These are phyloP conservation scores for Ploceus nigricollis DNA, from an alignment of 2,113 vertebrate species.

Conservation along the genomic window DNA sequence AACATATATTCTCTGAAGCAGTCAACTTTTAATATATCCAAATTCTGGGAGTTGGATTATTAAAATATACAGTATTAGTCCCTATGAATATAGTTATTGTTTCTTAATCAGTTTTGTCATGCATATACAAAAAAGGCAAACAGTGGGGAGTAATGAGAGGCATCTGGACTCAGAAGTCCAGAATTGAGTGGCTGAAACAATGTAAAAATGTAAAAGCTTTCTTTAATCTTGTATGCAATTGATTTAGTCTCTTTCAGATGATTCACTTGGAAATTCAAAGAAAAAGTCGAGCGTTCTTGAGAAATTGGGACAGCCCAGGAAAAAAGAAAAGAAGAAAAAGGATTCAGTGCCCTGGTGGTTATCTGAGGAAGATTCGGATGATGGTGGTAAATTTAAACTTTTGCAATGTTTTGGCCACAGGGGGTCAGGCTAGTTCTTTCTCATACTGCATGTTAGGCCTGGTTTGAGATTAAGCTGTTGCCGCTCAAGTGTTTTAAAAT, in stretches of 20 bases:
- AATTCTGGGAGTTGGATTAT: not conserved
- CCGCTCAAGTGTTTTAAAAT: not conserved
- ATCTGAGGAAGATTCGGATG: constrained; percentile 70
- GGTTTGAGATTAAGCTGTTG: not conserved
- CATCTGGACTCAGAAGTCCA: not conserved
- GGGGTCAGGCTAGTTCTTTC: constrained; percentile 65
- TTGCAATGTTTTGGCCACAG: constrained; percentile 65
- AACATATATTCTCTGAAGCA: not conserved
- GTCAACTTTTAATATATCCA: not conserved
- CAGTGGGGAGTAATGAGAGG: not conserved
- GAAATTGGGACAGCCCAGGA: constrained; percentile 59
- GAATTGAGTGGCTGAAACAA: not conserved
- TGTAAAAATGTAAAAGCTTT: not conserved
- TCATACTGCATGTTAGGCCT: not conserved
- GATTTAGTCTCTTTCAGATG: constrained; percentile 90
- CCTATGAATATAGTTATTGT: not conserved
- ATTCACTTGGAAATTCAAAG: constrained; percentile 80
- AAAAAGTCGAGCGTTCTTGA: constrained; percentile 64
- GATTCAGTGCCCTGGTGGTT: constrained; percentile 77
- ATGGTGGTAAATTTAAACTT: constrained; percentile 67
- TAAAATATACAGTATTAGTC: not conserved
- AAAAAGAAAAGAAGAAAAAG: constrained; percentile 70
- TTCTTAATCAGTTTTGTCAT: not conserved
- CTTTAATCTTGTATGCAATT: not conserved
- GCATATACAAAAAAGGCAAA: not conserved